Evolutionary conservation across 2,113 vertebrate genomes (phyloP).

Genomic region (Scalopus aquaticus): DNA sequence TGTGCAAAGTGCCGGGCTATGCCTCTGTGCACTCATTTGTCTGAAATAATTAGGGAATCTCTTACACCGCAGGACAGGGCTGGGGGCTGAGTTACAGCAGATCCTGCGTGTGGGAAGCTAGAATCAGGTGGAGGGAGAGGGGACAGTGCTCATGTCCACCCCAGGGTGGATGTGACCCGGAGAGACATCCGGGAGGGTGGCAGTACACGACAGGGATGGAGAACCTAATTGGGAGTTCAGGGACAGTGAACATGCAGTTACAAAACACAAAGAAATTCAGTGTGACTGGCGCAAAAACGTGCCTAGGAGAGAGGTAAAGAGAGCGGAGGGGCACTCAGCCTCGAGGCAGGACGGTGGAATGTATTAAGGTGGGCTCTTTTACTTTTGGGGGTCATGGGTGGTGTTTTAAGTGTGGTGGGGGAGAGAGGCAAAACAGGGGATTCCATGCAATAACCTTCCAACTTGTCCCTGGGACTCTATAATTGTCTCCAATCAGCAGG

Average conservation of each 20-base stretch:
- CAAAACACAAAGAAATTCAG: neutral
- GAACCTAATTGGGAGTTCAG: neutral
- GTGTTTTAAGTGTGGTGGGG: neutral
- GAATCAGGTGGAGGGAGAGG: fast-evolving
- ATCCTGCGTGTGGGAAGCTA: neutral
- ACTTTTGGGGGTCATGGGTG: neutral
- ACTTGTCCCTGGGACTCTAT: neutral
- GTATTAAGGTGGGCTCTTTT: neutral
- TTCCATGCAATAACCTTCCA: neutral
- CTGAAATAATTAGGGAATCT: conserved; percentile 18
- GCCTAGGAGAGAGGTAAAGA: neutral
- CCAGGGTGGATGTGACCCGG: no score
- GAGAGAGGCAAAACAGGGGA: neutral
- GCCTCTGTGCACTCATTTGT: neutral
- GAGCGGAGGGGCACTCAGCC: no score
- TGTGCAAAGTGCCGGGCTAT: neutral
- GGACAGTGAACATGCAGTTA: neutral
- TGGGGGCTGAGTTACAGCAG: neutral
- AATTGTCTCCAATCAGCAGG: neutral
- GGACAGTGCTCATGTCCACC: neutral
- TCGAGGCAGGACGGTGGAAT: neutral
- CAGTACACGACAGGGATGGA: fast-evolving
- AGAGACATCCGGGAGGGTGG: fast-evolving
- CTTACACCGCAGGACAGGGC: neutral
- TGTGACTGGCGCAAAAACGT: no score